These are phyloP conservation scores for Thamnophis sirtalis DNA, from an alignment of 2,113 vertebrate species.

Conservation along the genomic window DNA sequence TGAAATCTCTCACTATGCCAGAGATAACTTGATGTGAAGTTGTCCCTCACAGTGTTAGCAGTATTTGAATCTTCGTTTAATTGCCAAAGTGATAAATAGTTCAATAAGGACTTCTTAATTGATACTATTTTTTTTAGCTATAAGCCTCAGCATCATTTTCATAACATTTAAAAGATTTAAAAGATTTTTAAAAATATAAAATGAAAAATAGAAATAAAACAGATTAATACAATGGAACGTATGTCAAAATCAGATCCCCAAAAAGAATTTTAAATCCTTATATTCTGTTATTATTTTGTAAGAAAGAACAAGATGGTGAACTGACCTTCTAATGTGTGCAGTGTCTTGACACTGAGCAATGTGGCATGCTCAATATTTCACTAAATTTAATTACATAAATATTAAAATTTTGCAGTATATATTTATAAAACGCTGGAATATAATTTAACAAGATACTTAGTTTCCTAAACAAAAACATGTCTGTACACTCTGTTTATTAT, in stretches of 20 bases:
- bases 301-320: slow-evolving; percentile 62
- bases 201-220: not conserved
- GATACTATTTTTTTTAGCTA: not conserved
- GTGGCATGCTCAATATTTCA: not conserved
- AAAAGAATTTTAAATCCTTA: not conserved
- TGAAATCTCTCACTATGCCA: not conserved
- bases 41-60: not conserved
- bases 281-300: not conserved
- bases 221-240: not conserved
- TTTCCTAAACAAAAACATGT: not conserved
- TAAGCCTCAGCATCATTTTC: not conserved
- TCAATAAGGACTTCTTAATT: not conserved
- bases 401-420: slow-evolving; percentile 1
- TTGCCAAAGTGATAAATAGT: not conserved
- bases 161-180: not conserved
- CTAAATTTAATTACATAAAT: not conserved
- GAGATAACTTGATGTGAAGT: not conserved
- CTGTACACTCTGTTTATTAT: not conserved
- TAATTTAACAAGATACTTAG: not conserved
- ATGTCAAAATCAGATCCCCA: not conserved
- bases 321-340: slow-evolving; percentile 1
- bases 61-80: not conserved
- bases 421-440: not conserved
- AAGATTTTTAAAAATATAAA: not conserved
- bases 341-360: not conserved